Base-by-base conservation (phyloP, 2,888 invertebrate species). In the Caradrina clavipalpis region DNA sequence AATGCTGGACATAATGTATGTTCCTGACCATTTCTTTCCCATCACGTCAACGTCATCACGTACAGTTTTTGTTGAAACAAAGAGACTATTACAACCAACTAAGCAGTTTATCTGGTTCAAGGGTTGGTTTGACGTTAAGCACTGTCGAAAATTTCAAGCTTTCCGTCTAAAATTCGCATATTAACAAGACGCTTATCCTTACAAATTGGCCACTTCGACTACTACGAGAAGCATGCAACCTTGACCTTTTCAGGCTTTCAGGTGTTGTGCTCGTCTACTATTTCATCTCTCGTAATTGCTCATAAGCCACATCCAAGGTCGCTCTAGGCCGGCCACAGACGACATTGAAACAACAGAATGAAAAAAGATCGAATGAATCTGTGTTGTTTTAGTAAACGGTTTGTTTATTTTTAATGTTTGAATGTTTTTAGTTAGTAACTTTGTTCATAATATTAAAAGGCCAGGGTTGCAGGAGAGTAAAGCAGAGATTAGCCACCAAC, bases 1-100 rank as follows among this genome's bases (percentile, higher is more conserved):
- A 77, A 85, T 15, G 91, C 83, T 39, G 92, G 91, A 4, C 89
- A 92, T 72, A 85, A 91, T 86, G 92, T 92, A 84, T 50, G 76
- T 54, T 13, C 13, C 11, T 13, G 39, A 2, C 35, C 8, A 39
- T 39, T 13, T 13, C 2, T 13, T 11, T 1, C 10, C 11, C 1
- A 11, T 39, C 11, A 5, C 11, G 6, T 6, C 35, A 35, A 8
- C 35, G 7, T 35, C 35, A 35, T 1, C 7, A 35, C 6, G 7
- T 11, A 39, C 39, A 11, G 11, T 39, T 39, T 39, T 39, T 13
- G 17, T 45, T 17, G 17, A 17, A 0, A 4, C 0, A 45, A 13
- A 45, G 15, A 45, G 5, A 3, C 17, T 2, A 45, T 45, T 45
- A 17, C 45, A 45, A 17, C 17, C 0, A 45, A 6, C 17, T 17